phyloP scores from a whole-genome alignment of 2,113 vertebrate genomes.

The Dolichallabes microphthalmus region DNA sequence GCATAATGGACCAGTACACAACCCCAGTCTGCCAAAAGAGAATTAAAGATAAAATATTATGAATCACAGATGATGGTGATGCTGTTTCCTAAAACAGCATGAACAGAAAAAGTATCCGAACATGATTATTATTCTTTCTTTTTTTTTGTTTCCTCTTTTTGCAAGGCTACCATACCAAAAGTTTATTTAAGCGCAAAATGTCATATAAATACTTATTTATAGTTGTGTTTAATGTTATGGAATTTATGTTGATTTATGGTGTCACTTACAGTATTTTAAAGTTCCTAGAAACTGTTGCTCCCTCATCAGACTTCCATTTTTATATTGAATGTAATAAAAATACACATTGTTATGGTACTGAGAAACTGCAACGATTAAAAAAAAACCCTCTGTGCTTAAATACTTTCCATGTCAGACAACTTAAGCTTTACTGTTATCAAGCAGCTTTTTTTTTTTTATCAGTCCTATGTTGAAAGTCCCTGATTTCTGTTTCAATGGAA shows the following conservation, averaged over 20 bases:
- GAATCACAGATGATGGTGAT: neutral
- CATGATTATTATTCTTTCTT: neutral
- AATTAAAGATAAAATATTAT: slow-evolving; percentile 18
- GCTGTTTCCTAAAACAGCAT: neutral
- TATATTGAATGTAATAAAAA: neutral
- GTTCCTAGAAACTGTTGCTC: neutral
- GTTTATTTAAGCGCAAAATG: neutral
- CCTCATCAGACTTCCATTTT: neutral
- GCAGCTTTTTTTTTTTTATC: neutral
- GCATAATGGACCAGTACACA: slow-evolving; percentile 75
- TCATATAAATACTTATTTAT: neutral
- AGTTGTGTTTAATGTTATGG: neutral
- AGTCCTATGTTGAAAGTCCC: neutral
- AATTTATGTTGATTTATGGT: neutral
- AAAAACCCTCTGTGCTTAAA: neutral
- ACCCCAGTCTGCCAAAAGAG: slow-evolving; percentile 67
- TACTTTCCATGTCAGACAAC: neutral
- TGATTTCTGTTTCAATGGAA: neutral
- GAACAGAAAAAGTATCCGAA: too few relatives aligned
- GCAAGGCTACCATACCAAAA: too few relatives aligned
- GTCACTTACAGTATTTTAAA: neutral
- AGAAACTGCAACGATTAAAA: neutral
- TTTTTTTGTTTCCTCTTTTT: too few relatives aligned
- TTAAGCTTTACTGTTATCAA: neutral
- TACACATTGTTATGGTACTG: neutral